Conservation (phyloP, 2,113 vertebrate species). For the Nymphicus hollandicus region DNA sequence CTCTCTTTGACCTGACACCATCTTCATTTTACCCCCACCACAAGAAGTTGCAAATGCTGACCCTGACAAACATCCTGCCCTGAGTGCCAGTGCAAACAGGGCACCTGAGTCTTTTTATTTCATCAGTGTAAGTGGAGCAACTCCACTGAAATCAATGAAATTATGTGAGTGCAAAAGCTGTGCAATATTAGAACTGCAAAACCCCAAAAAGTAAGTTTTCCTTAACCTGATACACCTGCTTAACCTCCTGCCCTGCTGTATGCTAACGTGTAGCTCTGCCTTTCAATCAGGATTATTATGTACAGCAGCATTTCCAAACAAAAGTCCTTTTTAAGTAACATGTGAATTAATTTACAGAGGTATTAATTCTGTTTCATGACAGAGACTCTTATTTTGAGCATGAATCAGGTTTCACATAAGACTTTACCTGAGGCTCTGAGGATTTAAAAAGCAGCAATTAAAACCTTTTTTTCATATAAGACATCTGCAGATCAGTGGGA, state of each 20-base stretch:
- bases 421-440: neutral
- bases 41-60: neutral
- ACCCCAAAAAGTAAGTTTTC: neutral
- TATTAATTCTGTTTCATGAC: neutral
- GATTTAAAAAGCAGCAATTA: neutral
- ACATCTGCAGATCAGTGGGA: neutral
- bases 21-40: neutral
- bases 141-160: neutral
- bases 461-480: neutral
- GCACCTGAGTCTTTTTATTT: neutral
- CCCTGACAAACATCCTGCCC: neutral
- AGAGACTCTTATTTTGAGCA: neutral
- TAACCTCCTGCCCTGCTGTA: neutral
- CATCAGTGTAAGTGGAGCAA: neutral
- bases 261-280: neutral
- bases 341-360: neutral
- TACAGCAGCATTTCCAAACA: neutral
- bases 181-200: neutral
- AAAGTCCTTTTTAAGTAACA: neutral
- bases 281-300: neutral
- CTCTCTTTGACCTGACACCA: neutral
- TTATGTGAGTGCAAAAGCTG: neutral
- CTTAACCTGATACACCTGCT: neutral
- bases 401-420: neutral
- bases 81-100: neutral